A percentile compares a stretch with the other conserved stretches of the same genome.
These are phyloP conservation scores for Acleris cristana DNA, from an alignment of 2,888 invertebrate genomes.

Conservation along the genomic window DNA sequence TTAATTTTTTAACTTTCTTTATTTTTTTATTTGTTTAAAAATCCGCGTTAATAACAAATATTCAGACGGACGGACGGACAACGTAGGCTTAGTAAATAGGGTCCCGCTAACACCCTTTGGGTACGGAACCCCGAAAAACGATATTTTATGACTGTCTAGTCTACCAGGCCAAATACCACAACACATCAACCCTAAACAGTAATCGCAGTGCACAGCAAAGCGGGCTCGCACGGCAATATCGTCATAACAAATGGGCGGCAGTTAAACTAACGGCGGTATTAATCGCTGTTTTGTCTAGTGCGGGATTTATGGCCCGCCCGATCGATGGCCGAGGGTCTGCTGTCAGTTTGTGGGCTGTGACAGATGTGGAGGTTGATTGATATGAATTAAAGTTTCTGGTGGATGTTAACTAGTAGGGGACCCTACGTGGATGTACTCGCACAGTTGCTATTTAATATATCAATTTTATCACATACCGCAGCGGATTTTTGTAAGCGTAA, in stretches of 20 bases:
- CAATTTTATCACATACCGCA: too few species aligned
- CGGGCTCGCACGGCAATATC: conserved; percentile 50
- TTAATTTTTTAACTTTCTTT: too few species aligned
- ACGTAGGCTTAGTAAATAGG: too few species aligned
- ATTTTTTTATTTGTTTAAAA: too few species aligned
- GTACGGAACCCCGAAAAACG: neutral
- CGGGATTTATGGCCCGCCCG: conserved; percentile 51
- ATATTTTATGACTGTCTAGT: neutral
- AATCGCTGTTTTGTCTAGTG: conserved; percentile 75
- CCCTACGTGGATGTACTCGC: too few species aligned
- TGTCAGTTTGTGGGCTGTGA: conserved; percentile 36
- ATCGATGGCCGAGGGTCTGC: conserved; percentile 38
- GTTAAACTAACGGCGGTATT: conserved; percentile 74
- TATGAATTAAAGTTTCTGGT: conserved; percentile 13
- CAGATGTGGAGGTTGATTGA: conserved; percentile 33
- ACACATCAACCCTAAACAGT: conserved; percentile 22
- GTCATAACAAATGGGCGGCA: conserved; percentile 63
- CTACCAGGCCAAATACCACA: conserved; percentile 1
- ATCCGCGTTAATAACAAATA: too few species aligned
- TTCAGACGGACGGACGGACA: too few species aligned
- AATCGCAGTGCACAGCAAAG: conserved; percentile 26
- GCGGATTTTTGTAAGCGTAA: too few species aligned
- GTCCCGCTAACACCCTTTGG: too few species aligned
- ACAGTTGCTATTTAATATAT: too few species aligned
- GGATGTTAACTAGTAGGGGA: neutral